These are phyloP conservation scores for Natrix natrix DNA, from an alignment of 2,797 vertebrate species.

Conservation along the genomic window DNA sequence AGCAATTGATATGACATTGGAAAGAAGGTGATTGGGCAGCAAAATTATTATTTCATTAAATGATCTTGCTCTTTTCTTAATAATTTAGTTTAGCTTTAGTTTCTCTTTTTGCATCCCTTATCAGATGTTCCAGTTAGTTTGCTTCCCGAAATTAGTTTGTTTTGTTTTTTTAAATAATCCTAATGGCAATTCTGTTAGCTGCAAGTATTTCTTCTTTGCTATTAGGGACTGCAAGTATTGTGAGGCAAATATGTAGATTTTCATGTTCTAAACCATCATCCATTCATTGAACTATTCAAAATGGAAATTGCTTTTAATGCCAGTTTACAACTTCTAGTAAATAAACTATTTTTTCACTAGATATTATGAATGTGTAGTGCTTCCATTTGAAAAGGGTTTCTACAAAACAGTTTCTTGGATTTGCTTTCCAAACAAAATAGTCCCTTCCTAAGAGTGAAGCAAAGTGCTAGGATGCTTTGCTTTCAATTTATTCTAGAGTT, in stretches of 20 bases:
- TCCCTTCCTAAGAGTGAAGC: not conserved
- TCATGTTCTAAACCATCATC: not conserved
- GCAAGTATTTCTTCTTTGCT: conserved; percentile 7
- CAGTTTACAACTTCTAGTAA: not conserved
- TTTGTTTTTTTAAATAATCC: not conserved
- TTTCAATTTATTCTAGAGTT: not conserved
- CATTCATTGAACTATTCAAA: not conserved
- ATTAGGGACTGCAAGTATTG: not conserved
- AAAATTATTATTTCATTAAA: conserved; percentile 8
- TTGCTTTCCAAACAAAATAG: not conserved
- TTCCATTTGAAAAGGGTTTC: not conserved
- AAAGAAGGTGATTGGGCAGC: conserved; percentile 17
- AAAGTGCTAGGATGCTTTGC: not conserved
- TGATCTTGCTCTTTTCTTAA: conserved; percentile 24
- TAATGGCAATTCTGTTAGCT: not conserved
- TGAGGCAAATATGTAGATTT: not conserved
- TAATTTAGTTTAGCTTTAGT: conserved; percentile 26
- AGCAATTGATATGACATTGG: conserved; percentile 28
- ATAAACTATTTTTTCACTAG: not conserved
- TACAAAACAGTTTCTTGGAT: not conserved
- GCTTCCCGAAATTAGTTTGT: not conserved
- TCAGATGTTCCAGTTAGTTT: conserved; percentile 25
- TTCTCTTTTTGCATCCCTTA: conserved; percentile 14
- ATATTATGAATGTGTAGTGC: not conserved
- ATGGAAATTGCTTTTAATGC: not conserved